phyloP scores from a whole-genome alignment of 2,113 vertebrate genomes.

The Poeciliopsis retropinna region DNA sequence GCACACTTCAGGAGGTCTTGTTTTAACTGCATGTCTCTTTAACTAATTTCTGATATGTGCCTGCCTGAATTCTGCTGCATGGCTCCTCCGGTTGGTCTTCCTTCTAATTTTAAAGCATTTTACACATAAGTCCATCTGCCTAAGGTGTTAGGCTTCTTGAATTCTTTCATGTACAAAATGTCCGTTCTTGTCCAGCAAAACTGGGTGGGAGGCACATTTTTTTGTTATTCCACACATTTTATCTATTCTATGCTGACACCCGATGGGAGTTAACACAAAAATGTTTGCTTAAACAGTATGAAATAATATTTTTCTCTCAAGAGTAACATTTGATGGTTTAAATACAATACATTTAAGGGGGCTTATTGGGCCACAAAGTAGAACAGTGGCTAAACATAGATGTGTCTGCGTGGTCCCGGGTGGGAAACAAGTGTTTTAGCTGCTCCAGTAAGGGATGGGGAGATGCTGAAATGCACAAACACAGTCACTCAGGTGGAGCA shows the following conservation, averaged over 20 bases:
- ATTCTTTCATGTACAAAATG: slow-evolving; percentile 11
- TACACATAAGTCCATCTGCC: slow-evolving; percentile 25
- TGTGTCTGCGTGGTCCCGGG: slow-evolving; percentile 10
- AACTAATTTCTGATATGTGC: slow-evolving; percentile 7
- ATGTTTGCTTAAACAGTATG: not conserved
- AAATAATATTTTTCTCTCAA: not conserved
- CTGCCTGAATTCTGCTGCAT: slow-evolving; percentile 29
- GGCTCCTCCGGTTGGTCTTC: slow-evolving; percentile 35
- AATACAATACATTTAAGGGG: not conserved
- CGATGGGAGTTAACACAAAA: not conserved
- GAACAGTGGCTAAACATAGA: slow-evolving; percentile 26
- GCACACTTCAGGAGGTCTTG: not conserved
- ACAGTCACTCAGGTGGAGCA: slow-evolving; percentile 42
- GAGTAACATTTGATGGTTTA: slow-evolving; percentile 4
- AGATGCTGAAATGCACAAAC: slow-evolving; percentile 39
- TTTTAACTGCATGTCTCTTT: slow-evolving; percentile 2
- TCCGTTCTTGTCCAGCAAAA: slow-evolving; percentile 13
- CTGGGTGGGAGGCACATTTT: not conserved
- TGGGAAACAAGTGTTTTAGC: slow-evolving; percentile 33
- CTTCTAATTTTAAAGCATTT: slow-evolving; percentile 40
- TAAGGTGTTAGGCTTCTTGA: slow-evolving; percentile 24
- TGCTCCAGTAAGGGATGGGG: slow-evolving; percentile 13
- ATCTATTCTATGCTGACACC: not conserved
- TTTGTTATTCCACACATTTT: not conserved
- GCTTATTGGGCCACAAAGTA: slow-evolving; percentile 7